Evolutionary conservation across 2,113 vertebrate genomes (phyloP), one percentile per base, ranked within the genome.

Genomic region (Trichomycterus rosablanca): DNA sequence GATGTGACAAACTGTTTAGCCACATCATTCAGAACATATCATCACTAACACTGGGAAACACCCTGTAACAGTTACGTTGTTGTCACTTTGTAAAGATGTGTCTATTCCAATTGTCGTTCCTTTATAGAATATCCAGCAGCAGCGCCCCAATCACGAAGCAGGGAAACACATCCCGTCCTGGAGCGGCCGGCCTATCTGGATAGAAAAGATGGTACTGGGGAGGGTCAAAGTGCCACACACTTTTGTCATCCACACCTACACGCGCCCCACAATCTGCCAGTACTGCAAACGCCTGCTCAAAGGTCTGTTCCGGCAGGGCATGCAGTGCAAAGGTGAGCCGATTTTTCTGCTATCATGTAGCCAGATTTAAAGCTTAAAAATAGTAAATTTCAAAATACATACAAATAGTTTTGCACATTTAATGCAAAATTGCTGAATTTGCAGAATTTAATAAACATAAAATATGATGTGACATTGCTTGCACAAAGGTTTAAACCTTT

Each of bases 151-250:
- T 76, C 92, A 90, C 81, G 95, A 98, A 59, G 91, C 94, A 3
- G 93, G 94, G 76, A 98, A 98, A 80, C 88, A 94, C 67, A 93
- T 98, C 77, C 92, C 92, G 3, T 98, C 95, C 23, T 96, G 95
- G 90, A 96, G 93, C 5, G 96, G 96, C 23, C 86, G 96, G 68
- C 96, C 96, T 8, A 97, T 99, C 81, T 99, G 96, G 95, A 97
- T 98, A 93, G 96, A 99, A 3, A 98, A 93, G 84, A 93, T 97
- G 93, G 97, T 97, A 34, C 89, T 97, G 76, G 94, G 93, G 1
- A 90, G 93, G 52, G 94, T 99, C 12, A 98, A 97, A 80, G 95
- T 99, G 64, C 97, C 97, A 0, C 97, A 99, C 78, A 98, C 97
- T 3, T 97, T 99, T 65, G 94, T 92, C 60, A 93, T 99, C 62